A percentile compares a stretch with the other conserved stretches of the same genome.
These are phyloP conservation scores for Saxidomus purpurata DNA, from an alignment of 1,140 invertebrate genomes.

Conservation along the genomic window DNA sequence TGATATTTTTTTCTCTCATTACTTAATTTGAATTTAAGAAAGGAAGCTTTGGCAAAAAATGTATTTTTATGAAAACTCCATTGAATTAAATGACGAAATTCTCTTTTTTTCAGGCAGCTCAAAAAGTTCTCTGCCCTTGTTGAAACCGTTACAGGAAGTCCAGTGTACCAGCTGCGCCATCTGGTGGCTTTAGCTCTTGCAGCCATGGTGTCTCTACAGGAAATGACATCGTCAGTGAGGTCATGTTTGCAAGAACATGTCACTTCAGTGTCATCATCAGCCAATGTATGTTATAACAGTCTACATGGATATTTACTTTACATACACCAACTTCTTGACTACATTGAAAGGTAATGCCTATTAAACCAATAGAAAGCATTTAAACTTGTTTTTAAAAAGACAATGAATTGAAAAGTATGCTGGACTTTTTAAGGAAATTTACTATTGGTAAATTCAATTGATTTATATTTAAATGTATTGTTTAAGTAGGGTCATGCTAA, in stretches of 20 bases:
- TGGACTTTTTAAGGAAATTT: no score
- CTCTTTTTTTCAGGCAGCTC: constrained; percentile 38
- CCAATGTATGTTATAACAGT: constrained; percentile 35
- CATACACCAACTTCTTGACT: constrained; percentile 67
- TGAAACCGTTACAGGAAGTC: constrained; percentile 69
- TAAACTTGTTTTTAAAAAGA: no score
- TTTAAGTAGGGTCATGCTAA: no score
- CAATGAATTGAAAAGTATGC: no score
- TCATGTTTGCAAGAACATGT: constrained; percentile 63
- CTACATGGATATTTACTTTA: constrained; percentile 69
- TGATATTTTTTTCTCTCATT: no score
- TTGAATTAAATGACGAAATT: no score
- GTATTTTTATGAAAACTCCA: no score
- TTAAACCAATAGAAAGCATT: not conserved
- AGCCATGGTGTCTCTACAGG: constrained; percentile 73
- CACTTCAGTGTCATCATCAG: constrained; percentile 4
- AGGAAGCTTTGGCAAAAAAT: no score
- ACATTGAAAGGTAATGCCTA: constrained; percentile 56
- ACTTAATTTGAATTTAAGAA: no score
- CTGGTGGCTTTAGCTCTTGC: constrained; percentile 79
- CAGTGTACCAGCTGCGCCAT: constrained; percentile 79
- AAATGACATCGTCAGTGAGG: constrained; percentile 44
- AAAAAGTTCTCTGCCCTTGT: constrained; percentile 67
- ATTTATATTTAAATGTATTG: no score
- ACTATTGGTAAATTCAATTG: no score